A percentile compares a stretch with the other conserved stretches of the same genome.
These are phyloP conservation scores for Alces alces DNA, from an alignment of 2,113 vertebrate genomes.

Conservation along the genomic window DNA sequence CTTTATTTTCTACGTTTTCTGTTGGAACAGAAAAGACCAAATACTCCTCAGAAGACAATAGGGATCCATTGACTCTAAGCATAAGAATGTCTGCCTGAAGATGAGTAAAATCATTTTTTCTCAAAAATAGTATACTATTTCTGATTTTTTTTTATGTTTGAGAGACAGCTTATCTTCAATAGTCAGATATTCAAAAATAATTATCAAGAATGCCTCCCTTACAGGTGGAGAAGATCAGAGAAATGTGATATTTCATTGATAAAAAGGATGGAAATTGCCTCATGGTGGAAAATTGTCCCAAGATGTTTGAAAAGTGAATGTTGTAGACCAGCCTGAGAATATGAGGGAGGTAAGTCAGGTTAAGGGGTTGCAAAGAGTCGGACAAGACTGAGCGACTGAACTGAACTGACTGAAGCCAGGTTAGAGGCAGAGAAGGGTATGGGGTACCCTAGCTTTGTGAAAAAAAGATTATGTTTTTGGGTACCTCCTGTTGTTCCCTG, in stretches of 20 bases:
- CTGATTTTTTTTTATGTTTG: background rate
- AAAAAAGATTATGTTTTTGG: background rate
- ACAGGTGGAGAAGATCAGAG: background rate
- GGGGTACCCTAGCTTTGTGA: background rate
- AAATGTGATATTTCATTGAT: background rate
- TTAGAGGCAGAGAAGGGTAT: too few species aligned
- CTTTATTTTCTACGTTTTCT: background rate
- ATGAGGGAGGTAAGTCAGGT: background rate
- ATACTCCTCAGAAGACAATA: background rate
- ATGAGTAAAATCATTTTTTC: background rate
- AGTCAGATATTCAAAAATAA: background rate
- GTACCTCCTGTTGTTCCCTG: background rate
- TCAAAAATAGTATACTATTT: background rate
- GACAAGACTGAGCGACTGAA: too few species aligned
- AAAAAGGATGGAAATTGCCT: background rate
- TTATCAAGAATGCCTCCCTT: background rate
- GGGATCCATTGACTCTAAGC: background rate
- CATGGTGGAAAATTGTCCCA: background rate
- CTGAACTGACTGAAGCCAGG: background rate
- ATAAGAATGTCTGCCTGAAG: background rate
- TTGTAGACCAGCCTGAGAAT: background rate
- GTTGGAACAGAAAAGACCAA: background rate
- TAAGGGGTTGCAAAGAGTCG: background rate
- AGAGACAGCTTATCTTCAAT: background rate
- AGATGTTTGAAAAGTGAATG: background rate